A percentile compares a stretch with the other conserved stretches of the same genome.
Evolutionary conservation across 2,888 invertebrate species (phyloP).

Genomic region (Cheilosia impressa): DNA sequence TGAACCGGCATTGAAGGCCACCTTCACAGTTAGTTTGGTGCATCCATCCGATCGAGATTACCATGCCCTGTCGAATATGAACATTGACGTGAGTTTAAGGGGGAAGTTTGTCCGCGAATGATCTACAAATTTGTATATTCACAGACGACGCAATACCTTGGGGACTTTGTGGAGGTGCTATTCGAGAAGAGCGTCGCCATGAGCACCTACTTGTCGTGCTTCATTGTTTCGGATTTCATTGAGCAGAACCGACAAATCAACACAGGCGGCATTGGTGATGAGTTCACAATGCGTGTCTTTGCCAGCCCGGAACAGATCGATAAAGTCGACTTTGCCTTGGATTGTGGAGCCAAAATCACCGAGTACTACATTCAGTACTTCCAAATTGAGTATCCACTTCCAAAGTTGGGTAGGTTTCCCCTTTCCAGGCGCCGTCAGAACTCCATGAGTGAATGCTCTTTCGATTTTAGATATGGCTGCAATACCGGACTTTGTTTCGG

Average conservation of each 20-base stretch:
- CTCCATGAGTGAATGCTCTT: neutral
- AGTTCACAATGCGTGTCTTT: slow-evolving; percentile 89
- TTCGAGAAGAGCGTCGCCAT: slow-evolving; percentile 94
- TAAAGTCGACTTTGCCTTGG: slow-evolving; percentile 91
- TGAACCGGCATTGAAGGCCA: slow-evolving; percentile 95
- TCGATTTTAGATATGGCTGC: slow-evolving; percentile 81
- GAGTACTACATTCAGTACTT: slow-evolving; percentile 94
- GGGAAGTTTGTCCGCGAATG: too few relatives aligned
- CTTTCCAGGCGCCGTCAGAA: too few relatives aligned
- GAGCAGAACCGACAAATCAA: slow-evolving; percentile 84
- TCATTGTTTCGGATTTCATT: slow-evolving; percentile 95
- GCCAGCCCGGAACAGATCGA: slow-evolving; percentile 90
- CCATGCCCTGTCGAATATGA: slow-evolving; percentile 94
- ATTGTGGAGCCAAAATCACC: slow-evolving; percentile 89
- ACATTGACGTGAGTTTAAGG: slow-evolving; percentile 84
- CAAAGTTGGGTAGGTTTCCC: slow-evolving; percentile 90
- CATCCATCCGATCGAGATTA: slow-evolving; percentile 88
- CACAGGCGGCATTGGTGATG: slow-evolving; percentile 85
- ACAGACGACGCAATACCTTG: slow-evolving; percentile 79
- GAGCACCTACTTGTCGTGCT: slow-evolving; percentile 97
- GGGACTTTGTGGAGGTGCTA: slow-evolving; percentile 86
- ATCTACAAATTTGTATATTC: slow-evolving; percentile 23
- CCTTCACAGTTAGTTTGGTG: slow-evolving; percentile 90
- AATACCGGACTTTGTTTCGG: slow-evolving; percentile 85
- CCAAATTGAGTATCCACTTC: slow-evolving; percentile 92